Evolutionary conservation across 2,113 vertebrate species (phyloP).

Genomic region (Tamias sibiricus): DNA sequence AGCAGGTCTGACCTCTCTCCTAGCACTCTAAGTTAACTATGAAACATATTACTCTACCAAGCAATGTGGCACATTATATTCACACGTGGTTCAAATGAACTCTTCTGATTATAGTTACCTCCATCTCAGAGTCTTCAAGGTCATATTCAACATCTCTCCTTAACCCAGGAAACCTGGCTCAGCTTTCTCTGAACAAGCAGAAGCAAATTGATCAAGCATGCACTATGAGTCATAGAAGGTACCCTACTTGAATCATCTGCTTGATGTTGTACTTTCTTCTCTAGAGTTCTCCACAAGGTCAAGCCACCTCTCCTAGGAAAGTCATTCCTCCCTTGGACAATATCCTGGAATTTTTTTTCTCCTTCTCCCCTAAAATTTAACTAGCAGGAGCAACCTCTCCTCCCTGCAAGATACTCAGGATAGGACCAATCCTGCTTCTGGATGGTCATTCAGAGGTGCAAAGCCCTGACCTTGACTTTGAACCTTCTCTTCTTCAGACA

Average conservation of each 20-base stretch:
- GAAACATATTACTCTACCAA: not conserved
- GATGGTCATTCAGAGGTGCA: not conserved
- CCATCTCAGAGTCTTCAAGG: not conserved
- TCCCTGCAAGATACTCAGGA: not conserved
- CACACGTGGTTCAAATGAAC: not conserved
- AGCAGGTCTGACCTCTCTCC: not conserved
- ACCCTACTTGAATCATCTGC: not conserved
- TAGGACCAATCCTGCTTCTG: not conserved
- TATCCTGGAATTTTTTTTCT: not conserved
- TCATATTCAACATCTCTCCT: not conserved
- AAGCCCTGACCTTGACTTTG: not conserved
- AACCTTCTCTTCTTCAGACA: not conserved
- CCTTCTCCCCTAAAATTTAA: not conserved
- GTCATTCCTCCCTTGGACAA: not conserved
- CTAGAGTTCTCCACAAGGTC: not conserved
- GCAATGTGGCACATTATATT: no score
- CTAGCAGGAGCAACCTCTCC: not conserved
- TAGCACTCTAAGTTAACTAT: rapidly evolving
- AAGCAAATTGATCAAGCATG: not conserved
- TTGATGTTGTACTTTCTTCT: not conserved
- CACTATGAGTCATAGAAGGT: not conserved
- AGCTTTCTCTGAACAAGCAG: conserved; percentile 14
- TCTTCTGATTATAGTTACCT: not conserved
- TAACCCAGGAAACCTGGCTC: not conserved
- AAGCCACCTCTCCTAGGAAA: not conserved